phyloP scores from a whole-genome alignment of 2,888 invertebrate genomes.

The Synergus umbraculus region DNA sequence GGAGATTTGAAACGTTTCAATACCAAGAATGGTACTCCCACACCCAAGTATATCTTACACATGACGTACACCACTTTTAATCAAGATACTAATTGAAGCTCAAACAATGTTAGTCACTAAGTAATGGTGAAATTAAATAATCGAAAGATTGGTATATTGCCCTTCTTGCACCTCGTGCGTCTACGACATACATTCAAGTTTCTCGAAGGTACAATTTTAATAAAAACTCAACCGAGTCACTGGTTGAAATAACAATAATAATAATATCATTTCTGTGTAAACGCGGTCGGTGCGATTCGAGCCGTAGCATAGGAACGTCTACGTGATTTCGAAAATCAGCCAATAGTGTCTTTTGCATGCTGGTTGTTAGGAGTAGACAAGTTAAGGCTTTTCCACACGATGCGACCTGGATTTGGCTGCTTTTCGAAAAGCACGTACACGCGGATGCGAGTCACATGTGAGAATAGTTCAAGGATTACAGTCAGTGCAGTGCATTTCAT shows the following conservation, averaged over 20 bases:
- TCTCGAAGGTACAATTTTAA: slow-evolving; percentile 2
- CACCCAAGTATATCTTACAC: slow-evolving; percentile 77
- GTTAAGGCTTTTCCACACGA: background rate
- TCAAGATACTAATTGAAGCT: slow-evolving; percentile 77
- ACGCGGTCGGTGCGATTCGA: slow-evolving; percentile 48
- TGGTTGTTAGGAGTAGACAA: slow-evolving; percentile 1
- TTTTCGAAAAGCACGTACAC: slow-evolving; percentile 48
- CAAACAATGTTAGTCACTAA: slow-evolving; percentile 78
- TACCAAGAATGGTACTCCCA: slow-evolving; percentile 71
- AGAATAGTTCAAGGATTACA: slow-evolving; percentile 59
- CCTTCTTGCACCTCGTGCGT: slow-evolving; percentile 67
- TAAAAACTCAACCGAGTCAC: background rate
- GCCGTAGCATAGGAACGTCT: slow-evolving; percentile 50
- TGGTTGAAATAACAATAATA: background rate
- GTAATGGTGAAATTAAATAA: slow-evolving; percentile 76
- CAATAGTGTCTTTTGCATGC: background rate
- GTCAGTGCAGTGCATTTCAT: slow-evolving; percentile 1
- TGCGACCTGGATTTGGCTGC: background rate
- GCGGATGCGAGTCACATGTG: slow-evolving; percentile 59
- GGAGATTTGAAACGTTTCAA: slow-evolving; percentile 59
- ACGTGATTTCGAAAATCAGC: slow-evolving; percentile 48
- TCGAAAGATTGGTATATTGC: slow-evolving; percentile 70
- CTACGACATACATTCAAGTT: slow-evolving; percentile 46
- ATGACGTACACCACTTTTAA: slow-evolving; percentile 77
- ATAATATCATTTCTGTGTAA: background rate